A percentile compares a stretch with the other conserved stretches of the same genome.
Evolutionary conservation across 2,888 invertebrate genomes (phyloP).

Genomic region (Helicoverpa assulta): DNA sequence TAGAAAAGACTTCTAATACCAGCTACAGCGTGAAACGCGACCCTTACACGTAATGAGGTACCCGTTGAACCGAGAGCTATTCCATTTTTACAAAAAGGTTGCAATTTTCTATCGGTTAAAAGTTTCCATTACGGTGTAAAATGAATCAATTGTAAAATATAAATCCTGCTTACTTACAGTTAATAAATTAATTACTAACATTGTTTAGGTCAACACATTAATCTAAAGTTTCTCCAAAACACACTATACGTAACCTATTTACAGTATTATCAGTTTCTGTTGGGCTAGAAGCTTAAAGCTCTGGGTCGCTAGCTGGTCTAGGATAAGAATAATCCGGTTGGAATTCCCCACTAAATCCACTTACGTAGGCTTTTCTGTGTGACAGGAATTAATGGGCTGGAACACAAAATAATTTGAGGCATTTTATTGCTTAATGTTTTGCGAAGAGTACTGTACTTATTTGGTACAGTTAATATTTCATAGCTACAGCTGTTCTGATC

Average conservation of each 20-base stretch:
- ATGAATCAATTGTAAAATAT: background rate
- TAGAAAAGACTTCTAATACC: conserved; percentile 47
- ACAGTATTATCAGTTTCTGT: conserved; percentile 45
- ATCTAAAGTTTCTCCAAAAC: conserved; percentile 31
- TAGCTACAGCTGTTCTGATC: conserved; percentile 39
- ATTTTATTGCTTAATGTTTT: conserved; percentile 24
- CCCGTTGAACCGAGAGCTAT: conserved; percentile 26
- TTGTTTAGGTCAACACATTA: conserved; percentile 4
- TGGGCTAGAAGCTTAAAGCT: conserved; percentile 47
- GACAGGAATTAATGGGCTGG: conserved; percentile 38
- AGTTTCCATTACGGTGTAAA: background rate
- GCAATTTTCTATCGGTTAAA: conserved; percentile 1
- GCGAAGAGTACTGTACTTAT: conserved; percentile 4
- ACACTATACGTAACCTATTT: conserved; percentile 30
- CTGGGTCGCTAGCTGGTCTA: conserved; percentile 39
- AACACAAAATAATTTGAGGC: conserved; percentile 29
- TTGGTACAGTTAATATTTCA: conserved; percentile 36
- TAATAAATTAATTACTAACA: background rate
- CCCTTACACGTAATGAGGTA: conserved; percentile 48
- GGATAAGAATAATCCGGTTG: conserved; percentile 54
- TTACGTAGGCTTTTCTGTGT: conserved; percentile 42
- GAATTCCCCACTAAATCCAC: conserved; percentile 44
- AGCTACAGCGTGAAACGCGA: conserved; percentile 33
- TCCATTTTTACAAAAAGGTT: conserved; percentile 12
- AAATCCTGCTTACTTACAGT: background rate